These are phyloP conservation scores for Heteronetta atricapilla DNA, from an alignment of 2,113 vertebrate genomes.

Conservation along the genomic window DNA sequence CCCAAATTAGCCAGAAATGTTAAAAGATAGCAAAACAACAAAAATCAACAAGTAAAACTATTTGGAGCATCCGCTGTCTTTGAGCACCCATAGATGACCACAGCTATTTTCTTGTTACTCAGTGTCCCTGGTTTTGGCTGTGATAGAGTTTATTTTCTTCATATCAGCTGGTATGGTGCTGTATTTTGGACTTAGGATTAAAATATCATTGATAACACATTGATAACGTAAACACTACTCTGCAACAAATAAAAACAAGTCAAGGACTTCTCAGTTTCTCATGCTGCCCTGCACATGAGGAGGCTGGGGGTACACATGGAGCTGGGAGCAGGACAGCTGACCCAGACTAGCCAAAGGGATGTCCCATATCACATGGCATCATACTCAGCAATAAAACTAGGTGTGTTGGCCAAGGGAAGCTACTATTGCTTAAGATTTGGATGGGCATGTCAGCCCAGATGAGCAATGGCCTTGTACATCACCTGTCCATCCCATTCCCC, in stretches of 20 bases:
- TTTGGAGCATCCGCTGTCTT: not conserved
- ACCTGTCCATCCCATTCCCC: no score
- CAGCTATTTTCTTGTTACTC: not conserved
- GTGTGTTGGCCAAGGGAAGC: no score
- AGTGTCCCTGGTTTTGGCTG: not conserved
- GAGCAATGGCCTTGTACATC: no score
- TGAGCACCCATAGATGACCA: not conserved
- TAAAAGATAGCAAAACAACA: not conserved
- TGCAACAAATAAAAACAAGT: no score
- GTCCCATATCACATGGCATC: not conserved
- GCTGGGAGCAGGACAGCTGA: not conserved
- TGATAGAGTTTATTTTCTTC: not conserved
- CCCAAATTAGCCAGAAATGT: not conserved
- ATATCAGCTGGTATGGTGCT: not conserved
- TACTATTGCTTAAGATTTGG: no score
- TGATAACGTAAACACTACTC: no score
- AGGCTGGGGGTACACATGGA: not conserved
- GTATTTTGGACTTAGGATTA: not conserved
- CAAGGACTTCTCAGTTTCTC: not conserved
- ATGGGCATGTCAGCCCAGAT: no score
- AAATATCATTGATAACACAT: not conserved
- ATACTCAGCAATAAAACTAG: no score
- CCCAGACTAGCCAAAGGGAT: not conserved
- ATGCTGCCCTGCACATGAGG: not conserved
- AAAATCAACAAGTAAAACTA: not conserved